These are phyloP conservation scores for Trissolcus brochymenae DNA, from an alignment of 2,888 invertebrate species.

Conservation along the genomic window DNA sequence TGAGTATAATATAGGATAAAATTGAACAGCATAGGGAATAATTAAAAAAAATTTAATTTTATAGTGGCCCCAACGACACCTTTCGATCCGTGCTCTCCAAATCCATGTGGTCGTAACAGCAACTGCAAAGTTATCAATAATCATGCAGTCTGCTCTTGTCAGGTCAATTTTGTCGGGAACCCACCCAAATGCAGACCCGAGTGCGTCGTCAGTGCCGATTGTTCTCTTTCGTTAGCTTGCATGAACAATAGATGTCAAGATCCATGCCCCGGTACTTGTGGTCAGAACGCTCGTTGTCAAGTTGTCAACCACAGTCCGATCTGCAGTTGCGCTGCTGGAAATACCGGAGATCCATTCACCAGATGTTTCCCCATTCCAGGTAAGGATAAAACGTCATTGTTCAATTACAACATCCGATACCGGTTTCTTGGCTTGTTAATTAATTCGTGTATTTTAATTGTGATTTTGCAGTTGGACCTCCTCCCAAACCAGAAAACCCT, in stretches of 20 bases:
- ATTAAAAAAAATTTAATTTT: neutral
- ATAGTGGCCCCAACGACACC: conserved; percentile 57
- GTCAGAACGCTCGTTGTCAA: conserved; percentile 78
- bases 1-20: neutral
- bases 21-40: neutral
- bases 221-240: conserved; percentile 79
- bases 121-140: conserved; percentile 79
- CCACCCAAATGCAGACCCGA: conserved; percentile 80
- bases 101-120: conserved; percentile 79
- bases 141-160: conserved; percentile 80
- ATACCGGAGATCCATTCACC: conserved; percentile 80
- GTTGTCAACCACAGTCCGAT: conserved; percentile 80
- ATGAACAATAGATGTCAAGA: conserved; percentile 81
- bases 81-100: conserved; percentile 81
- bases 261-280: conserved; percentile 80
- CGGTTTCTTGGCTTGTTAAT: neutral
- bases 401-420: neutral
- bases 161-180: conserved; percentile 78
- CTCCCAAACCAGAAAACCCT: conserved; percentile 64
- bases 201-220: conserved; percentile 80
- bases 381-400: conserved; percentile 59
- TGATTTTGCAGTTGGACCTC: conserved; percentile 17
- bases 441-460: neutral
- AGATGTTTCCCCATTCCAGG: conserved; percentile 78
- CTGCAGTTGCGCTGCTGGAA: conserved; percentile 78